Percentiles rank a stretch among this genome's conserved stretches.
These are phyloP conservation scores for Leucoraja erinaceus DNA, from an alignment of 2,113 vertebrate genomes.

Conservation along the genomic window DNA sequence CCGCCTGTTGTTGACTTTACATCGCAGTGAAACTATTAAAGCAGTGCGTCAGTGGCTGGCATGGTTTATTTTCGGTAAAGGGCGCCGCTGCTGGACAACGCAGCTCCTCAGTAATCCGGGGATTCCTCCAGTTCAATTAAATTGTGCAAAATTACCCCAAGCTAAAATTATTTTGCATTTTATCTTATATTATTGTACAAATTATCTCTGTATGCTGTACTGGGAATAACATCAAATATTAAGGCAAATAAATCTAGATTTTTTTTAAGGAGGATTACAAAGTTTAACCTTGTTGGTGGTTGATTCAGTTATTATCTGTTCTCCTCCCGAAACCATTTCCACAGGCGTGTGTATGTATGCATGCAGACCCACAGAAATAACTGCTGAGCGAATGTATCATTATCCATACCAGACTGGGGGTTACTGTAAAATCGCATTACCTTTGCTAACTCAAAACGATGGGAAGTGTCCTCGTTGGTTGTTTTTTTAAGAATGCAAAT, in stretches of 20 bases:
- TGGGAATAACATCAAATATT: not conserved
- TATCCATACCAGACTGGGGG: too few species aligned
- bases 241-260: too few species aligned
- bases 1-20: not conserved
- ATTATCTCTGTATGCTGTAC: not conserved
- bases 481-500: too few species aligned
- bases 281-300: not conserved
- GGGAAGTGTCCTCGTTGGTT: too few species aligned
- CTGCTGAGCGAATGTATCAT: too few species aligned
- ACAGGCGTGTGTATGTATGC: too few species aligned
- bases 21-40: conserved; percentile 10
- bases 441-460: too few species aligned
- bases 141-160: not conserved
- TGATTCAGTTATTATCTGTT: not conserved
- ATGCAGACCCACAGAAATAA: too few species aligned
- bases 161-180: not conserved
- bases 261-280: too few species aligned
- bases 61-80: not conserved
- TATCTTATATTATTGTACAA: too few species aligned
- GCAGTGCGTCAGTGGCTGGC: not conserved
- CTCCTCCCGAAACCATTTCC: not conserved
- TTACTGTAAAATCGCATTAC: too few species aligned
- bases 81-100: not conserved
- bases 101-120: not conserved
- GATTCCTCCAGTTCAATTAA: not conserved